These are phyloP conservation scores for Labroides dimidiatus DNA, from an alignment of 2,797 vertebrate genomes.

Conservation along the genomic window DNA sequence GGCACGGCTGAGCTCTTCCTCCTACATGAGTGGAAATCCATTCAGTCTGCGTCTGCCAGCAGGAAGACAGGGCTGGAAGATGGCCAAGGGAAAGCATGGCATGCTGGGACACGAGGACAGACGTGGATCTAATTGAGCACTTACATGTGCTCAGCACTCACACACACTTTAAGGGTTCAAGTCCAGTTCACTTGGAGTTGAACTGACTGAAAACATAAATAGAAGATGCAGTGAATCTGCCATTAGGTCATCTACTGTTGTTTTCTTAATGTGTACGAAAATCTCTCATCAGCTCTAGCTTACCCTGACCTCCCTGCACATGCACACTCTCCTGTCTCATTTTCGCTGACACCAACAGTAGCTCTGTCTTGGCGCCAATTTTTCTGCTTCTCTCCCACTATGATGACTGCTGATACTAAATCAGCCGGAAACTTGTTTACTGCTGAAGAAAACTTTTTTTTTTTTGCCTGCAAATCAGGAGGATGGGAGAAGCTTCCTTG, in stretches of 20 bases:
- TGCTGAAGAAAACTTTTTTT: slow-evolving; percentile 13
- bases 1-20: slow-evolving; percentile 51
- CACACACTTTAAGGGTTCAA: slow-evolving; percentile 3
- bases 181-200: slow-evolving; percentile 32
- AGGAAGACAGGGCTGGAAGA: slow-evolving; percentile 52
- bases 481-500: slow-evolving; percentile 18
- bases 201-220: slow-evolving; percentile 34
- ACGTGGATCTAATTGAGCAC: slow-evolving; percentile 45
- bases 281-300: slow-evolving; percentile 9
- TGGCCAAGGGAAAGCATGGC: slow-evolving; percentile 58
- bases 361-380: neutral
- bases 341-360: neutral
- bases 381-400: slow-evolving; percentile 8
- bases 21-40: slow-evolving; percentile 41
- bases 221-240: slow-evolving; percentile 34
- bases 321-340: neutral
- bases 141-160: slow-evolving; percentile 13
- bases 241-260: slow-evolving; percentile 1
- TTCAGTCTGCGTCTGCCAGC: slow-evolving; percentile 49
- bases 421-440: slow-evolving; percentile 56
- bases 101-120: slow-evolving; percentile 53
- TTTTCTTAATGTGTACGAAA: slow-evolving; percentile 32
- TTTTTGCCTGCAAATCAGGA: slow-evolving; percentile 42
- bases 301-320: neutral
- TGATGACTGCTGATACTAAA: slow-evolving; percentile 34